Percentiles rank a stretch among this genome's conserved stretches.
Conservation (phyloP, 2,113 vertebrate genomes). For the Hirundichthys speculiger region DNA sequence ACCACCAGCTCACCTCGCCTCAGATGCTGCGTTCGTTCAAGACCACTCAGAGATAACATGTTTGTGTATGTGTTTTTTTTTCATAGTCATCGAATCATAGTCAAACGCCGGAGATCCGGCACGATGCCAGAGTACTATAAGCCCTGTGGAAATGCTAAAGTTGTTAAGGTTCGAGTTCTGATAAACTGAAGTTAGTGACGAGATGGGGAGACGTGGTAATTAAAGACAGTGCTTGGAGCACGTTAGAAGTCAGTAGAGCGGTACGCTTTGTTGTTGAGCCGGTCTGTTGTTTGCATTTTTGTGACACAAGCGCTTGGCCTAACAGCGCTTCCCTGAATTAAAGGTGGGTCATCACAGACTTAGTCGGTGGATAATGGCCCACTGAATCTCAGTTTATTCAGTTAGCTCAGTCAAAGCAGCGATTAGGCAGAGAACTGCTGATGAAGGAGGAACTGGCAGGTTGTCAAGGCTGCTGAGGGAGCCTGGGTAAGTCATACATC, state of each 20-base stretch:
- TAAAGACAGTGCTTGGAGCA: neutral
- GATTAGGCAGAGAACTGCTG: slow-evolving; percentile 49
- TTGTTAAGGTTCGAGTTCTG: too few relatives aligned
- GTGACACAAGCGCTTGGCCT: slow-evolving; percentile 26
- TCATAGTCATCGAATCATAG: too few relatives aligned
- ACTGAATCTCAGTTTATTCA: slow-evolving; percentile 37
- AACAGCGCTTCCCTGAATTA: slow-evolving; percentile 44
- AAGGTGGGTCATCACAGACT: slow-evolving; percentile 28
- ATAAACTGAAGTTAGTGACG: neutral
- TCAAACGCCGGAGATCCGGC: too few relatives aligned
- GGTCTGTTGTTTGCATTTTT: slow-evolving; percentile 11
- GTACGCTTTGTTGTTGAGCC: neutral
- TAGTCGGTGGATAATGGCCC: slow-evolving; percentile 33
- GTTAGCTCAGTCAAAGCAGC: slow-evolving; percentile 48
- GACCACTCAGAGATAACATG: too few relatives aligned
- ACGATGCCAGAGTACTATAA: too few relatives aligned
- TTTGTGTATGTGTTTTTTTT: too few relatives aligned
- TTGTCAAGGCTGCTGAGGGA: slow-evolving; percentile 52
- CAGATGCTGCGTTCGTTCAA: too few relatives aligned
- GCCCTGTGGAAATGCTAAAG: too few relatives aligned
- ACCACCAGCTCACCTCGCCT: too few relatives aligned
- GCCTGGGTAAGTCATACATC: slow-evolving; percentile 49
- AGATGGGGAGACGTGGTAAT: slow-evolving; percentile 14
- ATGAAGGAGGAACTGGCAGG: slow-evolving; percentile 46
- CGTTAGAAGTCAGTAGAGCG: neutral